Base-by-base conservation (phyloP, 2,888 invertebrate species). In the Mycalesis mineus region DNA sequence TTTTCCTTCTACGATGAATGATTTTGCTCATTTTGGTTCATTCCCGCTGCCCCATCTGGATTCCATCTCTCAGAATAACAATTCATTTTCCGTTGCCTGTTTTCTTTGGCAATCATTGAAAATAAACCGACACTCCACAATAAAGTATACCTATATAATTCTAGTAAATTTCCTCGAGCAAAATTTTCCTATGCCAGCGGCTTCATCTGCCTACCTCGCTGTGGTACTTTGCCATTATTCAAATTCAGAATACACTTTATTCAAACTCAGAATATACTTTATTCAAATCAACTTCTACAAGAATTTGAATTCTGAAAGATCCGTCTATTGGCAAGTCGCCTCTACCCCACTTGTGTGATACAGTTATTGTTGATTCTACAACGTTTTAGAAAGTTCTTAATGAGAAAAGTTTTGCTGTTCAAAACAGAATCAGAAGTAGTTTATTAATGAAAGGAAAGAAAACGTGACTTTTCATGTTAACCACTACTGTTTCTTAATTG, bases 21-120 rank as follows among this genome's bases (percentile, higher is more conserved):
- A 60, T 62, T 61, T 60, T 45, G 57, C 60, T 60, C 62, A 44
- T 62, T 62, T 62, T 49, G 48, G 52, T 53, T 40, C 54, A 52
- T 48, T 52, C 37, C 33, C 42, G 57, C 55, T 60, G 60, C 52
- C 62, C 60, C 62, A 58, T 62, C 62, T 62, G 62, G 62, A 60
- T 62, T 60, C 45, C 57, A 58, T 62, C 52, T 58, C 48, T 57
- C 57, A 49, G 52, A 57, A 60, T 58, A 60, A 55, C 62, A 57
- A 60, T 57, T 62, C 62, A 58, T 57, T 62, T 57, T 58, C 53
- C 36, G 52, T 60, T 57, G 40, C 53, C 47, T 57, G 50, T 60
- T 62, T 57, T 49, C 53, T 57, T 62, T 57, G 17, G n/a, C 29
- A 31, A 22, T 47, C 31, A 31, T 47, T 15, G 33, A 47, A 15